Evolutionary conservation across 1,140 invertebrate species (phyloP).

Genomic region (Monomorium pharaonis): DNA sequence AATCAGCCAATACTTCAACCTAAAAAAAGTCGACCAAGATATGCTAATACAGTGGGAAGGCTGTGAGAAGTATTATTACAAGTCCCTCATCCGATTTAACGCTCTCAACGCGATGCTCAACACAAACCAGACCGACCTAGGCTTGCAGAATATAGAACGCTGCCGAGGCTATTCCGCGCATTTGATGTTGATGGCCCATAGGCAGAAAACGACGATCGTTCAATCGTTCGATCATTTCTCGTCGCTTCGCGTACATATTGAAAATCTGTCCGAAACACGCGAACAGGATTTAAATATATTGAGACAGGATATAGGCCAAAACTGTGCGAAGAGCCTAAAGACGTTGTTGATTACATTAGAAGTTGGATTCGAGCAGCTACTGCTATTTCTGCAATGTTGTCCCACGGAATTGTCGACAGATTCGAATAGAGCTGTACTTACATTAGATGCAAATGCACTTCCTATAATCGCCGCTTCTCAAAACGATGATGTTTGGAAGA

Average conservation of each 20-base stretch:
- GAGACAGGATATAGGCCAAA: slow-evolving; percentile 66
- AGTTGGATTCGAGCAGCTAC: slow-evolving; percentile 87
- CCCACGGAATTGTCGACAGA: slow-evolving; percentile 84
- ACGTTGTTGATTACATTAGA: slow-evolving; percentile 84
- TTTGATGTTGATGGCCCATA: slow-evolving; percentile 87
- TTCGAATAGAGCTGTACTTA: slow-evolving; percentile 66
- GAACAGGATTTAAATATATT: slow-evolving; percentile 65
- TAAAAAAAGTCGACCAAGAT: slow-evolving; percentile 49
- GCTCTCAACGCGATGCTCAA: slow-evolving; percentile 88
- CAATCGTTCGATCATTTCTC: slow-evolving; percentile 79
- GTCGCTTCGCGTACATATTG: slow-evolving; percentile 77
- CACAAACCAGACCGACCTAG: slow-evolving; percentile 91
- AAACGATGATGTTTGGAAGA: slow-evolving; percentile 84
- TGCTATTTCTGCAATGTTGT: slow-evolving; percentile 87
- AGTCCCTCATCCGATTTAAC: slow-evolving; percentile 89
- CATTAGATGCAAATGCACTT: slow-evolving; percentile 76
- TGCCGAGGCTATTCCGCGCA: slow-evolving; percentile 93
- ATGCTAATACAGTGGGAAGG: slow-evolving; percentile 89
- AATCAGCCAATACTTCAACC: slow-evolving; percentile 79
- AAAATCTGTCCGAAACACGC: slow-evolving; percentile 66
- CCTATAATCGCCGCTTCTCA: slow-evolving; percentile 81
- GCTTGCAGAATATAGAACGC: slow-evolving; percentile 92
- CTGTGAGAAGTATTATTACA: slow-evolving; percentile 91
- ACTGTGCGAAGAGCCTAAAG: slow-evolving; percentile 79
- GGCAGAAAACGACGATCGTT: slow-evolving; percentile 82